phyloP scores from a whole-genome alignment of 37 sponge, comb jelly and placozoan genomes.

The Eunapius fragilis region DNA sequence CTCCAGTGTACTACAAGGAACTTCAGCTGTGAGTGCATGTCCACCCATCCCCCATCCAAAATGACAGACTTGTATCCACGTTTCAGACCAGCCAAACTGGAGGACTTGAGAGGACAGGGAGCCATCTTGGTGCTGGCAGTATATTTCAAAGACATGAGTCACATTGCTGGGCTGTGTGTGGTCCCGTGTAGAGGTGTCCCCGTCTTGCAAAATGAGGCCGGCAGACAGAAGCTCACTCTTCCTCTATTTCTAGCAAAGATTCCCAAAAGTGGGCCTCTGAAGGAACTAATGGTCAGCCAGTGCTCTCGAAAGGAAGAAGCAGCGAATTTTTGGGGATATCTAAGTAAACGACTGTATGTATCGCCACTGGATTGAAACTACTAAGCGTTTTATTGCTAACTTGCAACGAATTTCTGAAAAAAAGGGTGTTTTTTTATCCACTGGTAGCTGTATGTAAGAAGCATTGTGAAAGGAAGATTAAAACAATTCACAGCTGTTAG shows the following conservation, averaged over 20 bases:
- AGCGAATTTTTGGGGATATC: background rate
- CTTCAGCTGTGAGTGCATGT: conserved; percentile 49
- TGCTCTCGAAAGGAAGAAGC: background rate
- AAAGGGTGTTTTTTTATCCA: too few relatives aligned
- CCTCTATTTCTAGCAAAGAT: background rate
- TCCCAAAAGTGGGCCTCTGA: background rate
- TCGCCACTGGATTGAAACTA: too few relatives aligned
- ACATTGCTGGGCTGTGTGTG: background rate
- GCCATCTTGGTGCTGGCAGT: background rate
- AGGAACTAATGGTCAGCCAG: background rate
- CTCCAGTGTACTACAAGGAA: conserved; percentile 50
- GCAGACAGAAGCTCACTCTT: background rate
- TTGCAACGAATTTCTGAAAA: too few relatives aligned
- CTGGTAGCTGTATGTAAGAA: too few relatives aligned
- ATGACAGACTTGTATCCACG: background rate
- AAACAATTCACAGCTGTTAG: too few relatives aligned
- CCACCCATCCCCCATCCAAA: background rate
- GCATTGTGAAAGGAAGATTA: too few relatives aligned
- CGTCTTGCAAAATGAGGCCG: background rate
- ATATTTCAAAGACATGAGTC: background rate
- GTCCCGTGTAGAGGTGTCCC: background rate
- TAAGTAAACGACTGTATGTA: background rate
- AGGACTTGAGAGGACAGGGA: background rate
- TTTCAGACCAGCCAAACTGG: background rate
- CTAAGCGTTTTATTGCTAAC: too few relatives aligned